Evolutionary conservation across 2,888 invertebrate species (phyloP), one percentile per base, ranked within the genome.

Genomic region (Melinaea marsaeus): DNA sequence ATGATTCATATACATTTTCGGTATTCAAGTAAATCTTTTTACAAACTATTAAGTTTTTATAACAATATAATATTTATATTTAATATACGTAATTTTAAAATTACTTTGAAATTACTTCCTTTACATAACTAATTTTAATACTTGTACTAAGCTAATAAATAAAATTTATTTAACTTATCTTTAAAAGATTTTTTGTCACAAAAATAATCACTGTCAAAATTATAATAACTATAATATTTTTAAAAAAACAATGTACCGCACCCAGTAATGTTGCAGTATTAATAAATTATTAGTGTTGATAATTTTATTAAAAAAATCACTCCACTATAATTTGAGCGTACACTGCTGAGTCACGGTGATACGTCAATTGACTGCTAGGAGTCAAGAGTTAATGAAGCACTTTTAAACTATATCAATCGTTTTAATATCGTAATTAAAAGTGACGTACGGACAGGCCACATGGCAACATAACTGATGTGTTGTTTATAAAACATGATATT

Each of bases 1-100:
- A 85, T 85, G 82, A 84, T 81, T 86, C 83, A 86, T 79, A 77
- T 71, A 76, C 80, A 79, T 83, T 83, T 84, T 80, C 76, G 80
- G 81, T 79, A 76, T 72, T 74, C 76, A 72, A 77, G 77, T 85
- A 86, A 84, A 85, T 85, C 80, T 81, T 78, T n/a, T 58, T 56
- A 65, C 65, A 65, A 57, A 63, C 22, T 22, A 32, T n/a, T 7
- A 11, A 32, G 4, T 9, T 32, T 9, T 32, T 51, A 9, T 51
- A 32, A 51, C 51, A 51, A 32, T 32, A 32, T 32, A 51, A 32
- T 32, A 51, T 9, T 51, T 51, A 9, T 32, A 9, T 9, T 42
- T 42, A 37, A 6, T 37, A 37, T 37, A 7, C 7, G 37, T 37
- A 37, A 6, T 37, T 6, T 37, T 37, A 37, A 37, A 37, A 37